Conservation (phyloP, 2,888 invertebrate genomes). For the Synanthedon tipuliformis region DNA sequence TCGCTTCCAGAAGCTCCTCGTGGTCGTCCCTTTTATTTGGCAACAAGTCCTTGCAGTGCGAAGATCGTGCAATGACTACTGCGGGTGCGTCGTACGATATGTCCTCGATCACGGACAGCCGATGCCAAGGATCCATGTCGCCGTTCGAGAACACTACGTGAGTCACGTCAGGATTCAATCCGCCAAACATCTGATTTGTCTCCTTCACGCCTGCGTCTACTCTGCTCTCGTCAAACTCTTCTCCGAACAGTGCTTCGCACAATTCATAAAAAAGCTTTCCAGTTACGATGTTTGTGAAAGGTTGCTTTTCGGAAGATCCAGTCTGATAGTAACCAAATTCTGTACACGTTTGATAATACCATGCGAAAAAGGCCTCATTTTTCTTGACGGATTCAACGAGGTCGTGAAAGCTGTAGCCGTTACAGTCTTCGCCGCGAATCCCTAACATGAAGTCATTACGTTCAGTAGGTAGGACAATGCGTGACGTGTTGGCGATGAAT, state of each 20-base stretch:
- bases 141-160: slow-evolving; percentile 72
- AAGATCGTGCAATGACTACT: slow-evolving; percentile 32
- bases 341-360: slow-evolving; percentile 82
- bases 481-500: slow-evolving; percentile 12
- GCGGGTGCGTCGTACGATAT: slow-evolving; percentile 46
- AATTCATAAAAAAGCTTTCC: slow-evolving; percentile 45
- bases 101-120: slow-evolving; percentile 58
- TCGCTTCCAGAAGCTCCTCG: slow-evolving; percentile 43
- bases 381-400: slow-evolving; percentile 27
- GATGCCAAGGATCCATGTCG: slow-evolving; percentile 71
- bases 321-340: slow-evolving; percentile 82
- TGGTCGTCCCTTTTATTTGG: slow-evolving; percentile 29
- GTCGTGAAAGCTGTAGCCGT: slow-evolving; percentile 34
- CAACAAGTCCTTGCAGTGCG: slow-evolving; percentile 47
- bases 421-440: slow-evolving; percentile 26
- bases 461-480: slow-evolving; percentile 12
- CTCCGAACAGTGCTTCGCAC: slow-evolving; percentile 52
- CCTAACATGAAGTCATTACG: slow-evolving; percentile 18
- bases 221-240: slow-evolving; percentile 33
- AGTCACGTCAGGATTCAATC: slow-evolving; percentile 51
- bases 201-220: slow-evolving; percentile 40
- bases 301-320: slow-evolving; percentile 64
- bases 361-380: slow-evolving; percentile 38
- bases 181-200: slow-evolving; percentile 64
- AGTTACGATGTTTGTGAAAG: slow-evolving; percentile 66